Evolutionary conservation across 2,888 invertebrate species (phyloP).

Genomic region (Apoderus coryli): DNA sequence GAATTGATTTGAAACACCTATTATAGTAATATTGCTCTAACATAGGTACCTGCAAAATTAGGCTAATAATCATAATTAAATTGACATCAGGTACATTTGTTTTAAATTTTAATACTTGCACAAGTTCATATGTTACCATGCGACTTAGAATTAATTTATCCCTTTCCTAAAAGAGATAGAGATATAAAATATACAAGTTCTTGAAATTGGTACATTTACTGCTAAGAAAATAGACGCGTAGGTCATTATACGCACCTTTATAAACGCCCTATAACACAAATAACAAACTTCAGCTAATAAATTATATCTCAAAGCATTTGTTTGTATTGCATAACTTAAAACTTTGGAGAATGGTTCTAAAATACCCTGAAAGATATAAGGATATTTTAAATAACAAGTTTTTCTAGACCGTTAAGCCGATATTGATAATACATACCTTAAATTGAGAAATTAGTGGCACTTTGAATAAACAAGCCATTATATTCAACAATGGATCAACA

Average conservation of each 20-base stretch:
- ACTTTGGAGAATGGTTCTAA: conserved; percentile 94
- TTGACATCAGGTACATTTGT: conserved; percentile 89
- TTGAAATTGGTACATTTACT: too few species aligned
- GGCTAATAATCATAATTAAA: conserved; percentile 77
- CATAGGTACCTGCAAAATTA: conserved; percentile 56
- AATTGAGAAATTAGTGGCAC: conserved; percentile 70
- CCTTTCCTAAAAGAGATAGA: conserved; percentile 51
- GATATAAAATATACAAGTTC: conserved; percentile 2
- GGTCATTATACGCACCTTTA: conserved; percentile 44
- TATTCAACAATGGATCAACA: conserved; percentile 52
- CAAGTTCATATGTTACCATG: conserved; percentile 84
- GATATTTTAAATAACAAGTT: too few species aligned
- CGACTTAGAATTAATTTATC: conserved; percentile 88
- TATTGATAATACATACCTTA: too few species aligned
- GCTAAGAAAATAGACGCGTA: too few species aligned
- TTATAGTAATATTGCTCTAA: conserved; percentile 2
- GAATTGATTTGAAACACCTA: neutral
- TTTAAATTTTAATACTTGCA: conserved; percentile 93
- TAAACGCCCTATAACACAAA: conserved; percentile 78
- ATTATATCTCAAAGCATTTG: conserved; percentile 64
- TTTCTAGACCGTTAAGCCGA: too few species aligned
- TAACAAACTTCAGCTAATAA: conserved; percentile 78
- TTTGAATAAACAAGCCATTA: conserved; percentile 66
- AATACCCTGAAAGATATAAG: conserved; percentile 59
- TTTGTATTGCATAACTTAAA: conserved; percentile 82